A percentile compares a stretch with the other conserved stretches of the same genome.
Evolutionary conservation across 2,888 invertebrate species (phyloP).

Genomic region (Onchidella celtica): DNA sequence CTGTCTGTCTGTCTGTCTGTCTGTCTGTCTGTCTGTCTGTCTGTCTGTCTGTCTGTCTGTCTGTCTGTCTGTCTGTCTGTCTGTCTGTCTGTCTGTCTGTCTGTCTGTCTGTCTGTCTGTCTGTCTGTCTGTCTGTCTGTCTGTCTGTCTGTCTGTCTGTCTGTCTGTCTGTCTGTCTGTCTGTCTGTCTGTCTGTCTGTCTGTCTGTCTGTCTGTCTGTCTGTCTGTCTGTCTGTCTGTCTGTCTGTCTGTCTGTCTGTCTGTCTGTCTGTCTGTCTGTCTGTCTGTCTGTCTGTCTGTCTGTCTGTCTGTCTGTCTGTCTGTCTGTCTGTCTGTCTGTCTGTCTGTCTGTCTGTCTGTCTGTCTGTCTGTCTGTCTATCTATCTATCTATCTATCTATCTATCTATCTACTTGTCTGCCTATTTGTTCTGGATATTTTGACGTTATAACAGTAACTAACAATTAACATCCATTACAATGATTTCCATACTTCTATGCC

Average conservation of each 20-base stretch:
- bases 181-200: neutral
- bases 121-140: conserved; percentile 5
- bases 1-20: neutral
- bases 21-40: neutral
- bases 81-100: conserved; percentile 21
- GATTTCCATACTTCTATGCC: too few relatives aligned
- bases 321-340: neutral
- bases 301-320: neutral
- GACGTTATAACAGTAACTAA: too few relatives aligned
- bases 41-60: neutral
- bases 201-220: neutral
- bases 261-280: neutral
- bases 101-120: neutral
- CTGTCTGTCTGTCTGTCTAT: too few relatives aligned
- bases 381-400: conserved; percentile 11
- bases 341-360: neutral
- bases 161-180: neutral
- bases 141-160: neutral
- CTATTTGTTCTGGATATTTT: neutral
- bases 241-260: neutral
- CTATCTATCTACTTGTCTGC: neutral
- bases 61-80: neutral
- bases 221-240: neutral
- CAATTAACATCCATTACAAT: too few relatives aligned
- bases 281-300: neutral